These are phyloP conservation scores for Microctenopoma stevenorrisi DNA, from an alignment of 2,797 vertebrate species.

Conservation along the genomic window DNA sequence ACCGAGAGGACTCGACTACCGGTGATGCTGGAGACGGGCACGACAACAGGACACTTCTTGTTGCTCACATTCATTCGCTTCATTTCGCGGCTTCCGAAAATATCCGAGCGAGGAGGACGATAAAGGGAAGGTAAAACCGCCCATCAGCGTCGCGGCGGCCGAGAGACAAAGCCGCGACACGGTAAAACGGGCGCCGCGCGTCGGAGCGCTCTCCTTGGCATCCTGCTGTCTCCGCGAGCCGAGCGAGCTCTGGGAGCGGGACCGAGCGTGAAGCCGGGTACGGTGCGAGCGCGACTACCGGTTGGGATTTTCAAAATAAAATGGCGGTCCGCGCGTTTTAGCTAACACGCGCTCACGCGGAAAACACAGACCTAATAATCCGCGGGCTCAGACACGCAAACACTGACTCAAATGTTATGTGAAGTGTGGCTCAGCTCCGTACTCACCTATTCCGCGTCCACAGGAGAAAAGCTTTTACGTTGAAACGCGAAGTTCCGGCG, in stretches of 20 bases:
- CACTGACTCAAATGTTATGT: not conserved
- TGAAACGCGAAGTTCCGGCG: constrained; percentile 49
- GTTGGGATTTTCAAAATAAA: constrained; percentile 58
- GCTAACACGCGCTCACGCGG: too few species aligned
- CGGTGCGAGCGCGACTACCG: not conserved
- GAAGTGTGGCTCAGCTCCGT: not conserved
- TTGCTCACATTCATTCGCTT: constrained; percentile 87
- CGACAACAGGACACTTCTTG: constrained; percentile 76
- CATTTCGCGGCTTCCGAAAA: constrained; percentile 76
- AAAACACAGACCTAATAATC: accelerated
- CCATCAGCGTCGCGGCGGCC: constrained; percentile 76
- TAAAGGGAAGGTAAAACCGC: constrained; percentile 66
- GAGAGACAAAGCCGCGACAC: constrained; percentile 69
- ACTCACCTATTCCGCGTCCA: constrained; percentile 18
- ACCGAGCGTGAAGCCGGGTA: constrained; percentile 10
- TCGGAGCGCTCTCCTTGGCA: constrained; percentile 70
- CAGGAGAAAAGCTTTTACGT: constrained; percentile 24
- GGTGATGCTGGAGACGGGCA: constrained; percentile 68
- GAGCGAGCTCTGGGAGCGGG: constrained; percentile 56
- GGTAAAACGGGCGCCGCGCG: constrained; percentile 65
- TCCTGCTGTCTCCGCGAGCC: constrained; percentile 72
- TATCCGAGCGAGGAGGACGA: constrained; percentile 75
- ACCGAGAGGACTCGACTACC: constrained; percentile 58
- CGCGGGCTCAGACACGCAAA: not conserved
- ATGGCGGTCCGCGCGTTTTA: accelerated